Evolutionary conservation across 2,797 vertebrate species (phyloP), one percentile per base, ranked within the genome.

Genomic region (Pangasius larnaudii): DNA sequence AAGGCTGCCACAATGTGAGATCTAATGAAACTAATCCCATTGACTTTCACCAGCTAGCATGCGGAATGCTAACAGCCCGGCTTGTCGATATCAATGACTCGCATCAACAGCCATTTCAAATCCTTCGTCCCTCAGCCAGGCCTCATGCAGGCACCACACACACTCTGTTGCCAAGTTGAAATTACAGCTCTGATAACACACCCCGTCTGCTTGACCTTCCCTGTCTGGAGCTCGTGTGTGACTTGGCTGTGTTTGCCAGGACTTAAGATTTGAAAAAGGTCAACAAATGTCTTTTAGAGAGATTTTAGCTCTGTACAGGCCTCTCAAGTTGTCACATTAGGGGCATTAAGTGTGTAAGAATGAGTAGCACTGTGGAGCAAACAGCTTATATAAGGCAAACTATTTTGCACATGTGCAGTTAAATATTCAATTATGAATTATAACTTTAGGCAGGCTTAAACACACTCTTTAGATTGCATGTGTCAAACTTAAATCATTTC

Each of bases 61-160:
- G 81, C 33, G 22, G 87, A 89, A 90, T 88, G 85, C 84, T 89
- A 88, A 88, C 82, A 53, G 42, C 82, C 49, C 56, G 72, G 86
- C 86, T 56, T 89, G 89, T 89, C 91, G 79, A 90, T 91, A 90
- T 84, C 91, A 90, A 65, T 88, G 91, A 84, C 59, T 83, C 69
- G 65, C 87, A 88, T 90, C 84, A 83, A 82, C 80, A 86, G 49
- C 77, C 69, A 13, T 87, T 82, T 87, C 84, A 75, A 75, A 86
- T 78, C 72, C 67, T 58, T n/a, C 59, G 75, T 63, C 24, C 51
- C 72, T 74, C 71, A 18, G 71, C 53, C 71, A 58, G 71, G 27
- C 27, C 78, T 80, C 53, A n/a, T 42, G 49, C 58, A 5, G 46
- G 19, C 27, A 53, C 63, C 74, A 36, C 69, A 56, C 75, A 78